phyloP scores from a whole-genome alignment of 2,113 vertebrate genomes.

The Mus musculus region DNA sequence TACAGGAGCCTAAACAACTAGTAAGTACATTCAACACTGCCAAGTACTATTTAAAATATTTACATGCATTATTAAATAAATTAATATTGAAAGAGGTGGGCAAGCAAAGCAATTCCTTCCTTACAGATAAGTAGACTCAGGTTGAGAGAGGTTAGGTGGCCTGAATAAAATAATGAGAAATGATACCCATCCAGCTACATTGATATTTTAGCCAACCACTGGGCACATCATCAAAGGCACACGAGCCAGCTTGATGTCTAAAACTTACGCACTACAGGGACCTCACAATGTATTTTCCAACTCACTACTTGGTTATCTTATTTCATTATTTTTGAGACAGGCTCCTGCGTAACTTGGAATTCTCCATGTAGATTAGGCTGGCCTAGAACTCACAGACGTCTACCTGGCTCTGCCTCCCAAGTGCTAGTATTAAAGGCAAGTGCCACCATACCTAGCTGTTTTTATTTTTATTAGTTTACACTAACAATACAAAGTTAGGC shows the following conservation, averaged over 20 bases:
- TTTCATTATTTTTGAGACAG: not conserved
- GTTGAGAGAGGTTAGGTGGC: not conserved
- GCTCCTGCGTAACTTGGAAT: not conserved
- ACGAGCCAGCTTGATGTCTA: not conserved
- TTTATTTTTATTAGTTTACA: not conserved
- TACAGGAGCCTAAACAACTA: constrained; percentile 16
- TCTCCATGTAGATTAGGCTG: not conserved
- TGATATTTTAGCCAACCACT: constrained; percentile 35
- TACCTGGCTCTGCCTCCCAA: not conserved
- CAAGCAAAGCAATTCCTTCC: not conserved
- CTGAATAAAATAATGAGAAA: constrained; percentile 32
- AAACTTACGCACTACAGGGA: not conserved
- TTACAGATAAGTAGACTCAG: constrained; percentile 38
- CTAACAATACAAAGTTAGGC: not conserved
- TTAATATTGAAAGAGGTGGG: not conserved
- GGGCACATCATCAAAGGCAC: not conserved
- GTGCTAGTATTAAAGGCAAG: not conserved
- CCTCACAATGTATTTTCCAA: not conserved
- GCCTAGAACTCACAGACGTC: not conserved
- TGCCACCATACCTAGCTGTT: not conserved
- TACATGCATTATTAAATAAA: not conserved
- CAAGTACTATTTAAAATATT: not conserved
- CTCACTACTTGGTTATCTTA: not conserved
- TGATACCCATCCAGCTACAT: not conserved
- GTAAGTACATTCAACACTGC: not conserved